These are phyloP conservation scores for Takifugu rubripes DNA, from an alignment of 2,797 vertebrate genomes.

Conservation along the genomic window DNA sequence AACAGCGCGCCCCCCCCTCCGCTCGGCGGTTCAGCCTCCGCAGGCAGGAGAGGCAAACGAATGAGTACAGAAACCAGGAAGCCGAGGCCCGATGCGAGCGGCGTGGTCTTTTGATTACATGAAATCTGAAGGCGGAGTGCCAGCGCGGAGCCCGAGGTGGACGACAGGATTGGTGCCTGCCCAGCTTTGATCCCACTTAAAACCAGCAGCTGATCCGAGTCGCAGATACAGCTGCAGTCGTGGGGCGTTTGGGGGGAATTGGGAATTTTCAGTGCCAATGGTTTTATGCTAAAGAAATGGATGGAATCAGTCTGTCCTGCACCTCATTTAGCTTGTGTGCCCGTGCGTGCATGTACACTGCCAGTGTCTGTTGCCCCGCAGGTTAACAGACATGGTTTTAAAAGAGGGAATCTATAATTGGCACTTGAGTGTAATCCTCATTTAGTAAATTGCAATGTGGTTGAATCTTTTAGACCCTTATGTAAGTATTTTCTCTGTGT, in stretches of 20 bases:
- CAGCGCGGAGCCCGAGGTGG: conserved; percentile 14
- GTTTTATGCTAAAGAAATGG: neutral
- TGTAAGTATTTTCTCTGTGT: conserved; percentile 12
- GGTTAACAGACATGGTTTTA: conserved; percentile 26
- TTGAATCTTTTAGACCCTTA: conserved; percentile 22
- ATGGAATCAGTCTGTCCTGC: neutral
- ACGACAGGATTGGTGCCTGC: conserved; percentile 18
- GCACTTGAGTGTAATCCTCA: conserved; percentile 38
- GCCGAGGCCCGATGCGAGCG: conserved; percentile 33
- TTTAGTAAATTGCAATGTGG: conserved; percentile 42
- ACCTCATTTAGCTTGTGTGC: neutral
- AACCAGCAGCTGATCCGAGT: conserved; percentile 49
- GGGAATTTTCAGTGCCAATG: neutral
- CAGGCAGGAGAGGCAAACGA: conserved; percentile 27
- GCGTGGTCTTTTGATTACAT: conserved; percentile 26
- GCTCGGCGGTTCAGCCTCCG: conserved; percentile 46
- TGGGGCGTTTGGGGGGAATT: conserved; percentile 25
- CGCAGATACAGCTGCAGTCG: conserved; percentile 48
- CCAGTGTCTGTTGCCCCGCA: neutral
- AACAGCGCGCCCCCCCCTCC: conserved; percentile 32
- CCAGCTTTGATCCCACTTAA: conserved; percentile 33
- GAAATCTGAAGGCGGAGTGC: conserved; percentile 12
- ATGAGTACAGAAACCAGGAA: conserved; percentile 36
- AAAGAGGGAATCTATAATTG: conserved; percentile 48
- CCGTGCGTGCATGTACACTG: neutral